Evolutionary conservation across 2,888 invertebrate genomes (phyloP).

Genomic region (Drosophila nigricruria): DNA sequence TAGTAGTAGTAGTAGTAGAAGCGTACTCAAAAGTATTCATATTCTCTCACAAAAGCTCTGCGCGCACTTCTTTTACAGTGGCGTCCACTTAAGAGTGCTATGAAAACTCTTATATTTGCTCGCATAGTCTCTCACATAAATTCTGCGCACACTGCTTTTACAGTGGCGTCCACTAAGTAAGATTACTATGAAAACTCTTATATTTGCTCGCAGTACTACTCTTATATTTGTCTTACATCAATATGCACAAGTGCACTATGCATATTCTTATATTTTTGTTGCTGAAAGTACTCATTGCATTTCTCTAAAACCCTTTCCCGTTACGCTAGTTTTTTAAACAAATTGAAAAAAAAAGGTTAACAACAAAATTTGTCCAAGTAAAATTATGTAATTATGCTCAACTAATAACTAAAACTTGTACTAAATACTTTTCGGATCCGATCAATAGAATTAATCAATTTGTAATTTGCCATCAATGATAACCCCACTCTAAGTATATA

Average conservation of each 20-base stretch:
- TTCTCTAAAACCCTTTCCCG: neutral
- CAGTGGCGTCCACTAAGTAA: too few relatives aligned
- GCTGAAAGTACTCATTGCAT: constrained; percentile 20
- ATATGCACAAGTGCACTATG: neutral
- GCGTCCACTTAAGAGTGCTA: neutral
- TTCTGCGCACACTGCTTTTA: too few relatives aligned
- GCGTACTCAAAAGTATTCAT: neutral
- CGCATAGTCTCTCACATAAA: too few relatives aligned
- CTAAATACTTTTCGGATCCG: constrained; percentile 50
- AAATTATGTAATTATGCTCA: constrained; percentile 29
- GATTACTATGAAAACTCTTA: too few relatives aligned
- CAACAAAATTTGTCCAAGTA: constrained; percentile 36
- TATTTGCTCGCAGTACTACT: too few relatives aligned
- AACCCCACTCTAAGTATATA: constrained; percentile 35
- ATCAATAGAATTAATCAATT: constrained; percentile 27
- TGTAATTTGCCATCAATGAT: constrained; percentile 30
- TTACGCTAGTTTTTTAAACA: constrained; percentile 26
- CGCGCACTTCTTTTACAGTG: neutral
- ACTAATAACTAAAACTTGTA: constrained; percentile 45
- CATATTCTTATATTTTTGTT: neutral
- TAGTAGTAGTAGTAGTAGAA: neutral
- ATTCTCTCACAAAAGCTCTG: too few relatives aligned
- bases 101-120: neutral
- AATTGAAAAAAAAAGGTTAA: constrained; percentile 25
- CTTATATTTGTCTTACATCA: neutral